phyloP scores from a whole-genome alignment of 2,888 invertebrate species.

The Anorthoa munda region DNA sequence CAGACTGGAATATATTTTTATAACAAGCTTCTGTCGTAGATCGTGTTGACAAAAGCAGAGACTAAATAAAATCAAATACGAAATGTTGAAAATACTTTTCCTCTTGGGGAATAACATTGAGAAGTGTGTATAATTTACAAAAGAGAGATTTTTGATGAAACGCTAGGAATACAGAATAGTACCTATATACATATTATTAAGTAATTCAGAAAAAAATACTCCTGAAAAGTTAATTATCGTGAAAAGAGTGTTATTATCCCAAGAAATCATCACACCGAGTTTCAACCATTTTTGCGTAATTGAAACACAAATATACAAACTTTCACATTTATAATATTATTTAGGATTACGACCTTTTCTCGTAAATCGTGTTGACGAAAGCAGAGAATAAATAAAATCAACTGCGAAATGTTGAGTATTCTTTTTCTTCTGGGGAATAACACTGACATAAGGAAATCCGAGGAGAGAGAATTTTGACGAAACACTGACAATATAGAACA shows the following conservation, averaged over 20 bases:
- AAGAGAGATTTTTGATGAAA: neutral
- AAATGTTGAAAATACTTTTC: neutral
- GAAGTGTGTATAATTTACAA: neutral
- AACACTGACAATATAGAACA: neutral
- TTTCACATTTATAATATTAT: too few species aligned
- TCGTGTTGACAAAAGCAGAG: neutral
- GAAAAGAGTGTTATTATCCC: too few species aligned
- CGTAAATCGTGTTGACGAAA: neutral
- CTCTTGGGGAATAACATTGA: neutral
- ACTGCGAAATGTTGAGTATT: neutral
- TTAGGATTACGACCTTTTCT: too few species aligned
- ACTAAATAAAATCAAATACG: neutral
- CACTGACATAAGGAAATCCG: neutral
- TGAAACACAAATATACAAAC: too few species aligned
- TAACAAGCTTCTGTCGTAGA: neutral
- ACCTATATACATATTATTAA: neutral
- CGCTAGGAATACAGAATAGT: neutral
- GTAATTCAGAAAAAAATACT: neutral
- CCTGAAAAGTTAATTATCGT: conserved; percentile 17
- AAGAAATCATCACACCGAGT: too few species aligned
- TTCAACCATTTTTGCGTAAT: too few species aligned
- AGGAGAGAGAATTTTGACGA: conserved; percentile 2
- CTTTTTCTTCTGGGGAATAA: conserved; percentile 1
- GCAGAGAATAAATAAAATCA: neutral
- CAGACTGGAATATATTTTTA: neutral